Evolutionary conservation across 1,140 invertebrate genomes (phyloP), one percentile per base, ranked within the genome.

Genomic region (Pogonus chalceus): DNA sequence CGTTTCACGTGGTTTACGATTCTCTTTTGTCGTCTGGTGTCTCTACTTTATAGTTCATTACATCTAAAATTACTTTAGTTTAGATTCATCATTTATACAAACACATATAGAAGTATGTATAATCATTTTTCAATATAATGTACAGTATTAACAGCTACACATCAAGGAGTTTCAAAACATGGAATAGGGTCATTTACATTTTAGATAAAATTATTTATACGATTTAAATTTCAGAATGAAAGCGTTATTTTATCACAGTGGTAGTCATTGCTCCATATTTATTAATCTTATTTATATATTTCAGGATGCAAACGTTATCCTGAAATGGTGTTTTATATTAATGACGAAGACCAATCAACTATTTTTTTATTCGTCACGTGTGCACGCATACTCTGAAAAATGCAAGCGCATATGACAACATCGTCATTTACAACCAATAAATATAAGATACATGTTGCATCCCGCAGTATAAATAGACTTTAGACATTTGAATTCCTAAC

Each of bases 231-330:
- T 58, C 64, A 69, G 66, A 68, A 69, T 69, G 62, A 68, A 69
- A 69, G 67, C 67, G 67, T 69, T 68, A 68, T 68, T 54, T 65
- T 69, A 69, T 69, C 67, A 69, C 67, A 69, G 67, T 68, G 65
- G 67, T 69, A 69, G 66, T 69, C 67, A 69, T 69, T 69, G 67
- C 67, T 69, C 66, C 67, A 69, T 65, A 67, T 65, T 43, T 65
- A 53, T 56, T 62, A 61, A 63, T 65, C 57, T 52, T 20, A 55
- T 52, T 52, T 52, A 43, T 48, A 43, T 43, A 16, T 43, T 10
- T 10, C 18, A 16, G 18, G 37, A 18, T 18, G 9, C 18, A 16
- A 7, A 18, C 18, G 9, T 18, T n/a, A n/a, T n/a, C n/a, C n/a
- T n/a, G n/a, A n/a, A n/a, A n/a, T n/a, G n/a, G n/a, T n/a, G n/a